These are phyloP conservation scores for Neomicropteryx cornuta DNA, from an alignment of 1,140 invertebrate species.

Conservation along the genomic window DNA sequence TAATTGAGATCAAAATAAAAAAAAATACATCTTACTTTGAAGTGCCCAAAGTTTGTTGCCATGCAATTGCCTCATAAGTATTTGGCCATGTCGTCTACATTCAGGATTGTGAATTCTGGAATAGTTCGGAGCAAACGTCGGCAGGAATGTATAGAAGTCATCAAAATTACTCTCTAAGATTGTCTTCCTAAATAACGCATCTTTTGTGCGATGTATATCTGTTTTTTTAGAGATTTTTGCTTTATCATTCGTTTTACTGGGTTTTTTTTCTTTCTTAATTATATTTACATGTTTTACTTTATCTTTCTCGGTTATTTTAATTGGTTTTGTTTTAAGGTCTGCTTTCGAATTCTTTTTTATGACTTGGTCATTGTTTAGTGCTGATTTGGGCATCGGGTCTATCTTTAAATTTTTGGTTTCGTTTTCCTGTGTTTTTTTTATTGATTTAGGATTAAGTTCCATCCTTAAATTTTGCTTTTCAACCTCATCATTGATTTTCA, in stretches of 20 bases:
- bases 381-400: neutral
- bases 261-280: constrained; percentile 5
- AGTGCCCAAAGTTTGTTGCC: constrained; percentile 56
- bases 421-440: neutral
- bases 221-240: constrained; percentile 6
- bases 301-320: constrained; percentile 4
- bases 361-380: constrained; percentile 9
- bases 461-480: no score
- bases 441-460: neutral
- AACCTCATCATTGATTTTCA: no score
- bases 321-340: constrained; percentile 1
- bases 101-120: constrained; percentile 46
- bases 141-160: constrained; percentile 43
- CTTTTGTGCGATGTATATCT: constrained; percentile 22
- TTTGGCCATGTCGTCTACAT: constrained; percentile 54
- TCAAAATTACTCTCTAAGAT: constrained; percentile 39
- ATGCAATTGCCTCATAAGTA: constrained; percentile 51
- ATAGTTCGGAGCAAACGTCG: constrained; percentile 55
- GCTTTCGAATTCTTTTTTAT: constrained; percentile 8
- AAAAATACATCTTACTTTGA: constrained; percentile 48
- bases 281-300: constrained; percentile 3
- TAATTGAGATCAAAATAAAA: no score
- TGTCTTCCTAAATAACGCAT: constrained; percentile 27
- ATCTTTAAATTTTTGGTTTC: neutral
- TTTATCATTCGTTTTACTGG: constrained; percentile 9